Conservation (phyloP, 1,140 invertebrate species). For the Homarus americanus region DNA sequence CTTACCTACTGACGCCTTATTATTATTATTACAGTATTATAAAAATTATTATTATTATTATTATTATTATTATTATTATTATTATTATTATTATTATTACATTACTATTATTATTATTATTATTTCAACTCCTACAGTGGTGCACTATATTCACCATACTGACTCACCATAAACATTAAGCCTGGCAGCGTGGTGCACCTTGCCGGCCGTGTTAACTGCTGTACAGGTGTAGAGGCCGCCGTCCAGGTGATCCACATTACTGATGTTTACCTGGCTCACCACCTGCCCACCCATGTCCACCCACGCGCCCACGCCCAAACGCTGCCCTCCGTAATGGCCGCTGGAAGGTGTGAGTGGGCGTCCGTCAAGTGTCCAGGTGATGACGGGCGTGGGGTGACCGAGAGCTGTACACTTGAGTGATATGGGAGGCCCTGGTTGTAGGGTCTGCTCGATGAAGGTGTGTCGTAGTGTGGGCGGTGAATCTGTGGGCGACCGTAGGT, state of each 20-base stretch:
- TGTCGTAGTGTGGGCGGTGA: slow-evolving; percentile 89
- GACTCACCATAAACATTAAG: slow-evolving; percentile 92
- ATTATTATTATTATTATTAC: too few relatives aligned
- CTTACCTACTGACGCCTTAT: too few relatives aligned
- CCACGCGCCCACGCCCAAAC: slow-evolving; percentile 63
- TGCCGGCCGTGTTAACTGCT: slow-evolving; percentile 88
- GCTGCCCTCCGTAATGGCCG: slow-evolving; percentile 37
- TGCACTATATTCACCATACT: too few relatives aligned
- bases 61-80: too few relatives aligned
- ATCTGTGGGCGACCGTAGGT: slow-evolving; percentile 77
- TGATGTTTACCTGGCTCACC: slow-evolving; percentile 92
- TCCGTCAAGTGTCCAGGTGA: slow-evolving; percentile 91
- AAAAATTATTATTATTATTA: too few relatives aligned
- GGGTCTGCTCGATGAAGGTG: slow-evolving; percentile 90
- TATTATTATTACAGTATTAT: too few relatives aligned
- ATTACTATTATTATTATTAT: too few relatives aligned
- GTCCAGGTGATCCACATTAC: slow-evolving; percentile 88
- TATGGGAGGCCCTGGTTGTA: slow-evolving; percentile 87
- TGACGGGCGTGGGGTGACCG: slow-evolving; percentile 90
- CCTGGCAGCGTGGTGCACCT: slow-evolving; percentile 86
- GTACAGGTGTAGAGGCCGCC: slow-evolving; percentile 91
- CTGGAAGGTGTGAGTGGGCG: slow-evolving; percentile 51
- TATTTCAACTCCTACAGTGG: too few relatives aligned
- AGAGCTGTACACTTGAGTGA: slow-evolving; percentile 90
- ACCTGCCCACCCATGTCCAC: slow-evolving; percentile 80